These are phyloP conservation scores for Stenotaenia linearis DNA, from an alignment of 2,888 invertebrate genomes.

Conservation along the genomic window DNA sequence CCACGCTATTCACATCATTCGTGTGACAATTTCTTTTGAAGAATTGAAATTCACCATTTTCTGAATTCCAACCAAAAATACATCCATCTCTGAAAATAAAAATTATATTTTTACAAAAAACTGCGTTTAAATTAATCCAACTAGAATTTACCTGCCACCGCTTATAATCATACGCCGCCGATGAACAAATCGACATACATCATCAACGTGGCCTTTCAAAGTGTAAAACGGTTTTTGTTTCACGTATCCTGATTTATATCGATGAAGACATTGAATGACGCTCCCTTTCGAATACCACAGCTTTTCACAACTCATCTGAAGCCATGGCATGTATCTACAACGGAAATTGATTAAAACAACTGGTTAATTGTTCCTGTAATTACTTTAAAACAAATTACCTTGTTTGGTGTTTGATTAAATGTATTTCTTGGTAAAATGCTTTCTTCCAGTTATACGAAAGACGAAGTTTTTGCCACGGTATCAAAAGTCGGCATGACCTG, in stretches of 20 bases:
- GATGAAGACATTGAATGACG: slow-evolving; percentile 33
- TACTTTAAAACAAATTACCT: neutral
- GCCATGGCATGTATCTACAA: slow-evolving; percentile 49
- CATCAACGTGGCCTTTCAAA: slow-evolving; percentile 41
- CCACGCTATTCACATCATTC: slow-evolving; percentile 51
- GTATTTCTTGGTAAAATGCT: neutral
- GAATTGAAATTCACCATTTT: slow-evolving; percentile 41
- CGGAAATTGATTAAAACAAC: neutral
- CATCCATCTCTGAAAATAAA: slow-evolving; percentile 20
- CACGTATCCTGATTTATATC: neutral
- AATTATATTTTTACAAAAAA: neutral
- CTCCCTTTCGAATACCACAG: slow-evolving; percentile 55
- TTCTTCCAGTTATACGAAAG: slow-evolving; percentile 11
- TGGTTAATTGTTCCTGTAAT: neutral
- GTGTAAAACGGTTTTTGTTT: neutral
- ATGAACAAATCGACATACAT: slow-evolving; percentile 52
- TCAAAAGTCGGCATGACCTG: neutral
- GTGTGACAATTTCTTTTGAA: slow-evolving; percentile 44
- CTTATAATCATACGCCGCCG: slow-evolving; percentile 40
- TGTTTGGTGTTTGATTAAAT: neutral
- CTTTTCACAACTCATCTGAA: slow-evolving; percentile 51
- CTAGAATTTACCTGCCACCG: slow-evolving; percentile 35
- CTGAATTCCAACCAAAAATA: slow-evolving; percentile 44
- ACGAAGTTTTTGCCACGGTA: neutral
- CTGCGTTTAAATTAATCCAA: neutral